A percentile compares a stretch with the other conserved stretches of the same genome.
phyloP scores from a whole-genome alignment of 2,113 vertebrate genomes.

The Candoia aspera region DNA sequence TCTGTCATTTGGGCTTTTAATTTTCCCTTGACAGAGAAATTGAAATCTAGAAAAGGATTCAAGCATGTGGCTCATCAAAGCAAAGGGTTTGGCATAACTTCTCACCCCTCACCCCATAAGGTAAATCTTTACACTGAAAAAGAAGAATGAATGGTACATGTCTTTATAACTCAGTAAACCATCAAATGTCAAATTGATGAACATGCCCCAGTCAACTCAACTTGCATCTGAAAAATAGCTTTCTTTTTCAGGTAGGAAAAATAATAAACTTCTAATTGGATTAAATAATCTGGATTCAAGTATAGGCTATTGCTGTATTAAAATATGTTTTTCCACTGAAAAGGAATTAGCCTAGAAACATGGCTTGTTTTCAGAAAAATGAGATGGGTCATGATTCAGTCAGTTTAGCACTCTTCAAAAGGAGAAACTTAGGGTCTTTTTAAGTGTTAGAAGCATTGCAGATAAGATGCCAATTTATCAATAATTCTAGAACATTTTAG shows the following conservation, averaged over 20 bases:
- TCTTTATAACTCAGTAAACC: neutral
- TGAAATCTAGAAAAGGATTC: neutral
- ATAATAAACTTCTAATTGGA: neutral
- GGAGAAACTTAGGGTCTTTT: neutral
- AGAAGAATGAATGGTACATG: neutral
- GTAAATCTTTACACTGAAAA: neutral
- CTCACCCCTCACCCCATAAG: neutral
- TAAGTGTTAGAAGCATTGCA: fast-evolving
- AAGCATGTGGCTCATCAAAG: neutral
- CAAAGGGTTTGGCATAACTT: neutral
- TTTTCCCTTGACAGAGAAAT: slow-evolving; percentile 24
- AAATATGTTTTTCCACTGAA: slow-evolving; percentile 18
- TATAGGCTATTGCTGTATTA: neutral
- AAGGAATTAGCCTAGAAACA: slow-evolving; percentile 19
- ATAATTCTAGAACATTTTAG: neutral
- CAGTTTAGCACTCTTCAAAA: neutral
- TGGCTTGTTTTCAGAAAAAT: neutral
- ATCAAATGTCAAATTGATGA: neutral
- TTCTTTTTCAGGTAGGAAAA: slow-evolving; percentile 3
- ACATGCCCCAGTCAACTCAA: neutral
- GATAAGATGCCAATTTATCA: neutral
- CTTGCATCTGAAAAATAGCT: slow-evolving; percentile 14
- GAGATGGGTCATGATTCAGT: neutral
- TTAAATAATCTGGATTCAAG: slow-evolving; percentile 13
- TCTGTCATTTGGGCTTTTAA: neutral